Conservation (phyloP, 2,113 vertebrate species). For the Indicator maculatus region DNA sequence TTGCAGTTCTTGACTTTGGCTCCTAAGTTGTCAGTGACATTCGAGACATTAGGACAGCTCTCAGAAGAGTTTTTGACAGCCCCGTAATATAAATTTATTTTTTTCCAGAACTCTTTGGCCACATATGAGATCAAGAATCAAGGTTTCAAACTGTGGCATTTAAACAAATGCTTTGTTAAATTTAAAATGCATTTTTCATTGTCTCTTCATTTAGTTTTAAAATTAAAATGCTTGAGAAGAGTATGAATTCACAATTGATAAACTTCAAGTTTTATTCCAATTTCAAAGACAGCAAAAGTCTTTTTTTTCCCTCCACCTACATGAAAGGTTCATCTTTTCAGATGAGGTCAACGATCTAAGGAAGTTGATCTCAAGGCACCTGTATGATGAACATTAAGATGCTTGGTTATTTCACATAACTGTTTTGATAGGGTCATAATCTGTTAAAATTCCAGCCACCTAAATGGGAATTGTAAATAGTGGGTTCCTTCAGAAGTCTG, state of each 20-base stretch:
- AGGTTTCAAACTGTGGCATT: not conserved
- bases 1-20: not conserved
- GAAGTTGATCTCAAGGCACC: not conserved
- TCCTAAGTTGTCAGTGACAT: not conserved
- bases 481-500: not conserved
- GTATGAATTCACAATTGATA: not conserved
- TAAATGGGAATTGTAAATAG: not conserved
- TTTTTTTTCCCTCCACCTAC: not conserved
- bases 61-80: not conserved
- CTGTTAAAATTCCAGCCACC: not conserved
- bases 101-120: not conserved
- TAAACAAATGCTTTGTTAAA: not conserved
- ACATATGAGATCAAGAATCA: not conserved
- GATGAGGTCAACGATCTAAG: not conserved
- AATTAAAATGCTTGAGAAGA: not conserved
- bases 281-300: not conserved
- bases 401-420: not conserved
- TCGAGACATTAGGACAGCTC: not conserved
- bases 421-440: not conserved
- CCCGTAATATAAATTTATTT: not conserved
- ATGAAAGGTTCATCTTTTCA: not conserved
- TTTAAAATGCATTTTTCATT: not conserved
- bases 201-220: not conserved
- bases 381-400: not conserved
- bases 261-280: not conserved